A percentile compares a stretch with the other conserved stretches of the same genome.
phyloP scores from a whole-genome alignment of 2,797 vertebrate species.

The Semotilus atromaculatus region DNA sequence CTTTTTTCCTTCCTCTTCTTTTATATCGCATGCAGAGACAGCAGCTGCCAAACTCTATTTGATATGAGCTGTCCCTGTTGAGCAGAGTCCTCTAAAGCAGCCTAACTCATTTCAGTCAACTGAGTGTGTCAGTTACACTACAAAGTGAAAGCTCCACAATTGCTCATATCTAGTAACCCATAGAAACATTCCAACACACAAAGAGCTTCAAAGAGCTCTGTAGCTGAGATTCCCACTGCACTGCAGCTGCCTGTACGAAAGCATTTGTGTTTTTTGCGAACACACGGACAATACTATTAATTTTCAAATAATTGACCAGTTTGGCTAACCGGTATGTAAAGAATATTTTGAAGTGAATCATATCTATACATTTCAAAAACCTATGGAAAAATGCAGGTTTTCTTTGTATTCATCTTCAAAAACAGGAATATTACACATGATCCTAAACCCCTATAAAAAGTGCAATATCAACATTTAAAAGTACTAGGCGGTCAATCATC shows the following conservation, averaged over 20 bases:
- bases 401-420: too few species aligned
- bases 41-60: not conserved
- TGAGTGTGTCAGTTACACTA: conserved; percentile 40
- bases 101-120: conserved; percentile 5
- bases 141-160: conserved; percentile 34
- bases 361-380: too few species aligned
- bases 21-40: not conserved
- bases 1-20: not conserved
- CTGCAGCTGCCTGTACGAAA: conserved; percentile 12
- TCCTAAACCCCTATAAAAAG: too few species aligned
- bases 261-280: not conserved
- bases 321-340: not conserved
- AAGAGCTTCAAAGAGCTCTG: conserved; percentile 31
- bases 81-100: conserved; percentile 18
- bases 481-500: too few species aligned
- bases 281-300: not conserved
- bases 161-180: conserved; percentile 27
- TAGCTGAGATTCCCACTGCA: conserved; percentile 1
- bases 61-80: conserved; percentile 4
- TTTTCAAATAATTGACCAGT: not conserved
- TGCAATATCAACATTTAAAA: too few species aligned
- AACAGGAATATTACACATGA: too few species aligned
- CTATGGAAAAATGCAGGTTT: too few species aligned
- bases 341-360: too few species aligned
- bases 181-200: conserved; percentile 44